phyloP scores from a whole-genome alignment of 2,797 vertebrate genomes.

The Cygnus olor region DNA sequence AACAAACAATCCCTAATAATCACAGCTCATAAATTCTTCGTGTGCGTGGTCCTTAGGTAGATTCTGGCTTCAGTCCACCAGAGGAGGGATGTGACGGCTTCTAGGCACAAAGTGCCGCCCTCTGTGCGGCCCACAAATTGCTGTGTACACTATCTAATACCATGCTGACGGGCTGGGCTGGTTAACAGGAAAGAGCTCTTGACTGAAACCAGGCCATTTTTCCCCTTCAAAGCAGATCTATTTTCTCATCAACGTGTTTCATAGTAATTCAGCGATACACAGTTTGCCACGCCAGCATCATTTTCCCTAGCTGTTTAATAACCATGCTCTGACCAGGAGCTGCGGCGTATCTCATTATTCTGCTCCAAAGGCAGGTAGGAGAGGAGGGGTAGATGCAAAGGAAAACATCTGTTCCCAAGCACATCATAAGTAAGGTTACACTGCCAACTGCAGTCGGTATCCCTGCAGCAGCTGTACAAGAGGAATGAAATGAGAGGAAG shows the following conservation, averaged over 20 bases:
- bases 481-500: constrained; percentile 16
- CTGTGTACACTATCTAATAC: neutral
- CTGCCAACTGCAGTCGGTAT: constrained; percentile 62
- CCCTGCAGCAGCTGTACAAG: neutral
- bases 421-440: constrained; percentile 58
- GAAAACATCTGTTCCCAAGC: constrained; percentile 44
- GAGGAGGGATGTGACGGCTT: constrained; percentile 23
- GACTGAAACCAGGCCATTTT: constrained; percentile 45
- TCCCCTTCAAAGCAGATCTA: constrained; percentile 43
- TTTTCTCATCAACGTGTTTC: constrained; percentile 51
- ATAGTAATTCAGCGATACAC: constrained; percentile 21
- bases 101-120: constrained; percentile 37
- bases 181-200: constrained; percentile 45
- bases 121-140: constrained; percentile 26
- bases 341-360: constrained; percentile 51
- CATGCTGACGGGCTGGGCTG: constrained; percentile 24
- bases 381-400: constrained; percentile 20
- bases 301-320: constrained; percentile 66
- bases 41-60: neutral
- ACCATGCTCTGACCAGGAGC: constrained; percentile 16
- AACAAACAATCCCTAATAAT: constrained; percentile 16
- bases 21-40: constrained; percentile 25
- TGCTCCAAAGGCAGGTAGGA: constrained; percentile 50
- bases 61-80: neutral
- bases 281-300: constrained; percentile 42